Conservation (phyloP, 2,797 vertebrate species). For the Lutjanus campechanus region DNA sequence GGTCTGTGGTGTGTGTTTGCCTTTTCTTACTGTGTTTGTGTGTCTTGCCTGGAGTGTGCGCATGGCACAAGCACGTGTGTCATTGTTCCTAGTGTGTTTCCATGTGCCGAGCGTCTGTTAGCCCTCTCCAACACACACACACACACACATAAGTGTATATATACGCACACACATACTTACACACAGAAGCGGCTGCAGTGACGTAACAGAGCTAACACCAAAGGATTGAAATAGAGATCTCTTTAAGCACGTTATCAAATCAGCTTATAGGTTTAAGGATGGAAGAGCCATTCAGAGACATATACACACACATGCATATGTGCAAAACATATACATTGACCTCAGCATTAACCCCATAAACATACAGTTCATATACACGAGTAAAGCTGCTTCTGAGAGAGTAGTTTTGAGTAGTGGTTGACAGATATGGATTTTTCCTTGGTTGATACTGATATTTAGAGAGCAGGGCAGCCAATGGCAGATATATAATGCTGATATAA, state of each 20-base stretch:
- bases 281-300: constrained; percentile 50
- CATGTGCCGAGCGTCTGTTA: constrained; percentile 69
- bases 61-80: constrained; percentile 73
- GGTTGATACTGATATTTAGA: no score
- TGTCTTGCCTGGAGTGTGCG: constrained; percentile 42
- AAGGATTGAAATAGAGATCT: constrained; percentile 80
- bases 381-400: constrained; percentile 25
- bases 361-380: constrained; percentile 2
- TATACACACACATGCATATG: constrained; percentile 25
- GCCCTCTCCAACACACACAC: constrained; percentile 38
- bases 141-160: not conserved
- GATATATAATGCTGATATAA: no score
- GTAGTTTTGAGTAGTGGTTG: not conserved
- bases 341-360: constrained; percentile 22
- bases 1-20: constrained; percentile 46
- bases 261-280: constrained; percentile 80
- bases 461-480: no score
- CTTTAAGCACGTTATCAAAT: constrained; percentile 81
- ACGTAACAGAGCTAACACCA: constrained; percentile 80
- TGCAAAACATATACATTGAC: constrained; percentile 1
- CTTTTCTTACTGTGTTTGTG: constrained; percentile 48
- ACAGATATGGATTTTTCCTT: no score
- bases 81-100: constrained; percentile 65
- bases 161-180: constrained; percentile 18
- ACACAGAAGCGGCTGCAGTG: constrained; percentile 60